Evolutionary conservation across 92 coral and sea anemone genomes (phyloP), one percentile per base, ranked within the genome.

Genomic region (Parazoanthus swiftii): DNA sequence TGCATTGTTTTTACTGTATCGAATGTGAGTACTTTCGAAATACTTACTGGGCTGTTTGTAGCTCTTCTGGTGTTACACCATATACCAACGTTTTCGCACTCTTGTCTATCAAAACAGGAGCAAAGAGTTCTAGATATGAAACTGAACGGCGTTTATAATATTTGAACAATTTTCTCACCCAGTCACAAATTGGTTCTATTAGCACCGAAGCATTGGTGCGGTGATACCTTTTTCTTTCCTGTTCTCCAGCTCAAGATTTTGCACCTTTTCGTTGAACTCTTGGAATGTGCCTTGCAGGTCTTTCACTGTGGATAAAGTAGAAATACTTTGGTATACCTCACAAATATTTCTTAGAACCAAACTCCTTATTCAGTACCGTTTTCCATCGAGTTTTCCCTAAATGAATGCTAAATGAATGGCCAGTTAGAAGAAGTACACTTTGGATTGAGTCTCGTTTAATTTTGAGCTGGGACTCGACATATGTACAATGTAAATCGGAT

Each of bases 151-250:
- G 44, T 35, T 25, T 79, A 18, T 18, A 0, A 77, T 39, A 25
- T 20, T 38, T 77, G 54, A 4, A 58, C 39, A 16, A 38, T 2
- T 23, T 11, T 1, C 0, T 16, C 29, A 7, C 33, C 11, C 51
- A 25, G 35, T 25, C 10, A 4, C 37, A 1, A 46, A 0, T 10
- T 54, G 21, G 42, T 50, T 39, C 3, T 39, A 39, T 58, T 1
- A 15, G 6, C 35, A 38, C 46, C 18, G n/a, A 18, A 13, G 15
- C 39, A 8, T 33, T 11, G 20, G 3, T 16, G 86, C 11, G 20
- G 3, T 16, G 86, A 65, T 67, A 93, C 96, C 96, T 93, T 88
- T 91, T 50, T 73, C 77, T n/a, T 77, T 77, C 42, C 88, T 88
- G 68, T 80, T 92, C 29, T 91, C 93, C 92, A 91, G 59, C 43